Evolutionary conservation across 30 jellyfish, hydroid and myxozoan species (phyloP), one percentile per base, ranked within the genome.

Genomic region (Hydractinia echinata): DNA sequence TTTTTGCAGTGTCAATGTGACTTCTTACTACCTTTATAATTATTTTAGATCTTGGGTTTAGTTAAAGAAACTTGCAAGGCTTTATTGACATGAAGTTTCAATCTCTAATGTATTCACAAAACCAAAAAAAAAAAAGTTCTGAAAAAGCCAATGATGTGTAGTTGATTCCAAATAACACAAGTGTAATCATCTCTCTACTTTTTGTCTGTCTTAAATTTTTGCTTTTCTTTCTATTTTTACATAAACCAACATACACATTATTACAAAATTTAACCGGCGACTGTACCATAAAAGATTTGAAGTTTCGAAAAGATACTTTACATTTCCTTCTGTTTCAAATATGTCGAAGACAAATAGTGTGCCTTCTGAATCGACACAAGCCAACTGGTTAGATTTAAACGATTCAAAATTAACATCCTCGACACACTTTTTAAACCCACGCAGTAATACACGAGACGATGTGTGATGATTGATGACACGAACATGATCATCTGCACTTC

Each of bases 391-490:
- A 4, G 95, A 88, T 5, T 72, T 85, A 9, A 89, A 83, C 7
- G 92, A 83, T n/a, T 86, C 95, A 83, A 92, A 92, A 55, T 77
- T 76, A 4, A 92, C 18, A 64, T 88, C 89, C 4, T 83, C 83
- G 21, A 92, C 98, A 52, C 84, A 86, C 7, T 90, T 94, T 0
- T 76, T 85, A 74, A 92, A 87, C 10, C 95, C 96, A 44, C 85
- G 92, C 53, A 92, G 66, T 61, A 92, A 66, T 6, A 84, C 94
- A 44, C 95, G 85, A 51, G 90, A 53, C n/a, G 96, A 87, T 15
- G 98, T 86, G 39, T 68, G 86, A 56, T 86, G 98, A 71, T 87
- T 92, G 48, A 92, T 72, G 48, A 92, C 96, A 44, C 98, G 82
- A 6, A 92, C 96, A 10, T 76, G 89, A 16, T 84, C 95, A 67